Conservation (phyloP, 2,113 vertebrate genomes). For the Bucco capensis region DNA sequence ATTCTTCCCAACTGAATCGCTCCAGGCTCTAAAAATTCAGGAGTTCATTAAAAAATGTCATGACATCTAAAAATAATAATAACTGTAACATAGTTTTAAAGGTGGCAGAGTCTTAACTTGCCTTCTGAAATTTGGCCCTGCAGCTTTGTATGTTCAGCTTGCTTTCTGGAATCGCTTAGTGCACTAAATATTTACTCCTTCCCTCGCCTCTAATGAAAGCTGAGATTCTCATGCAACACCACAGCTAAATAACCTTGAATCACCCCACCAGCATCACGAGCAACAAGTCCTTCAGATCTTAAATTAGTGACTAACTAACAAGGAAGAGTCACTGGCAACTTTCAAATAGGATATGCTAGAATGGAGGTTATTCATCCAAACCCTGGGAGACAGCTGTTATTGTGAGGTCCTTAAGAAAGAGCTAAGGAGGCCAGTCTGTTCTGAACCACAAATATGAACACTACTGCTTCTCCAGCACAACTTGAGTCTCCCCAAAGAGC, state of each 20-base stretch:
- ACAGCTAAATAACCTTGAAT: not conserved
- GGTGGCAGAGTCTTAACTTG: not conserved
- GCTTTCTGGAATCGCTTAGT: not conserved
- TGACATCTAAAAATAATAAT: not conserved
- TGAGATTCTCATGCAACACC: not conserved
- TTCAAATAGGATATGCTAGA: not conserved
- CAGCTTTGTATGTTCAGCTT: not conserved
- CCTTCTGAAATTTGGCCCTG: not conserved
- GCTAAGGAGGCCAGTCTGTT: not conserved
- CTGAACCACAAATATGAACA: not conserved
- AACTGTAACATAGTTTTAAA: not conserved
- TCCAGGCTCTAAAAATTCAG: slow-evolving; percentile 13
- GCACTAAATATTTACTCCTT: not conserved
- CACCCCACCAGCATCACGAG: not conserved
- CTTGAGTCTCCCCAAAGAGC: not conserved
- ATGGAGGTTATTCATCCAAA: not conserved
- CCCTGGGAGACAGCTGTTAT: not conserved
- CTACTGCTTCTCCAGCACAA: not conserved
- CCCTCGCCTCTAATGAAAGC: not conserved
- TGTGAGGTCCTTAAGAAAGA: not conserved
- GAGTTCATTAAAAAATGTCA: not conserved
- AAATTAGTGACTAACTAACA: not conserved
- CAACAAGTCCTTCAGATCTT: not conserved
- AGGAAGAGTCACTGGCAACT: not conserved
- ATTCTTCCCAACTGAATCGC: not conserved